Percentiles rank a stretch among this genome's conserved stretches.
Evolutionary conservation across 2,113 vertebrate genomes (phyloP).

Genomic region (Harpagus bidentatus): DNA sequence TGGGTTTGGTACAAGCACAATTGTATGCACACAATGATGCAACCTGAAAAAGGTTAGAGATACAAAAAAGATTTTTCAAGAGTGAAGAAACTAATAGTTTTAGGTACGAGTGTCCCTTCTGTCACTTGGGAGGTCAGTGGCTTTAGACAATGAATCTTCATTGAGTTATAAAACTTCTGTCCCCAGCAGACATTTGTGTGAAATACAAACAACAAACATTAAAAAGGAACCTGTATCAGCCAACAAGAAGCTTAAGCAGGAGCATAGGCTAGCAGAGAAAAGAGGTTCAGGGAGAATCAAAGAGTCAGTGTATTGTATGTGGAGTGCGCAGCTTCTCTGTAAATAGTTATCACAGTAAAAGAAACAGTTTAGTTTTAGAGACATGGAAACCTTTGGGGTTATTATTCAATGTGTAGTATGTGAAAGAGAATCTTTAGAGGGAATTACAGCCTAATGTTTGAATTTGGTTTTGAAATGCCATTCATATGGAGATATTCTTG

Average conservation of each 20-base stretch:
- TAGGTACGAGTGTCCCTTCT: background rate
- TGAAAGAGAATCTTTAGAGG: background rate
- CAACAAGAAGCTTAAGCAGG: background rate
- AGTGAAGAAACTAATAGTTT: background rate
- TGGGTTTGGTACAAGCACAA: background rate
- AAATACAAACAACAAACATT: background rate
- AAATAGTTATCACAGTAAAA: background rate
- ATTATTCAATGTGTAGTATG: background rate
- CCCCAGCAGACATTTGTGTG: background rate
- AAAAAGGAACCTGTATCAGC: background rate
- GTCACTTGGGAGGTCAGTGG: background rate
- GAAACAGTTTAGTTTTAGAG: background rate
- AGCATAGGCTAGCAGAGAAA: background rate
- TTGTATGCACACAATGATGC: background rate
- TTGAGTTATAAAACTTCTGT: background rate
- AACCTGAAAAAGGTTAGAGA: background rate
- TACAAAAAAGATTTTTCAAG: background rate
- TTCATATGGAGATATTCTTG: slow-evolving; percentile 28
- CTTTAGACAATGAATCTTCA: background rate
- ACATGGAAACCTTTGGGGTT: background rate
- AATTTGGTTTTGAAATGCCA: background rate
- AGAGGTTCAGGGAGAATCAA: background rate
- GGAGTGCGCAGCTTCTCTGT: background rate
- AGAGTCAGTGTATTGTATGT: background rate
- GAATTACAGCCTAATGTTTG: slow-evolving; percentile 2